Evolutionary conservation across 2,888 invertebrate species (phyloP).

Genomic region (Caenorhabditis macrosperma): DNA sequence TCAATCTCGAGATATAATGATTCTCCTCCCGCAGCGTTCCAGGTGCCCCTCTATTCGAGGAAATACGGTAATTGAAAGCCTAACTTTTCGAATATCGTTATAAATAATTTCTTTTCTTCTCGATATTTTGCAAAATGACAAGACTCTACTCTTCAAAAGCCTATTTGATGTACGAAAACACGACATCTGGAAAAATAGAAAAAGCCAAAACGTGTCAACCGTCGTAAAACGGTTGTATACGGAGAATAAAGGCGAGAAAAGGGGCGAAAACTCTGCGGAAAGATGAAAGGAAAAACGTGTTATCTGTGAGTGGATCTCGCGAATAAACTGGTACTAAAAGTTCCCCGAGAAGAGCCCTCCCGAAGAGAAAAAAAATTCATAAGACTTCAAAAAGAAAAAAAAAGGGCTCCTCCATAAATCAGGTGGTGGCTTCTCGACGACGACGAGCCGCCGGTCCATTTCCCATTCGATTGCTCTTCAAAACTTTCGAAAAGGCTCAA

Average conservation of each 20-base stretch:
- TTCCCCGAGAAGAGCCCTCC: background rate
- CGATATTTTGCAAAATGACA: too few relatives aligned
- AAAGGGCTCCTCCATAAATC: conserved; percentile 20
- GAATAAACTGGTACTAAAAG: conserved; percentile 2
- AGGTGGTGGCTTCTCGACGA: background rate
- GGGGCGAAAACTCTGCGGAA: background rate
- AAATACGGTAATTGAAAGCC: too few relatives aligned
- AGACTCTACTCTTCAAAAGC: too few relatives aligned
- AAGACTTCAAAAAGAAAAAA: background rate
- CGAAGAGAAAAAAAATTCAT: conserved; percentile 3
- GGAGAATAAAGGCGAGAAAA: background rate
- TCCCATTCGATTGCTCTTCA: background rate
- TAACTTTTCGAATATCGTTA: too few relatives aligned
- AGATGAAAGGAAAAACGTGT: conserved; percentile 13
- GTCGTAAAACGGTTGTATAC: background rate
- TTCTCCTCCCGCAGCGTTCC: too few relatives aligned
- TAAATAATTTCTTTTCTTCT: too few relatives aligned
- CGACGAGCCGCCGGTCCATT: background rate
- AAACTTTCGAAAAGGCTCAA: background rate
- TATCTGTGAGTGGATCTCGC: background rate
- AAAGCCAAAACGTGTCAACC: too few relatives aligned
- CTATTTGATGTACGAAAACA: too few relatives aligned
- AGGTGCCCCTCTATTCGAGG: too few relatives aligned
- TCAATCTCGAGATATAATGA: too few relatives aligned
- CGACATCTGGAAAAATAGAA: too few relatives aligned